Evolutionary conservation across 2,797 vertebrate genomes (phyloP).

Genomic region (Hybognathus amarus): DNA sequence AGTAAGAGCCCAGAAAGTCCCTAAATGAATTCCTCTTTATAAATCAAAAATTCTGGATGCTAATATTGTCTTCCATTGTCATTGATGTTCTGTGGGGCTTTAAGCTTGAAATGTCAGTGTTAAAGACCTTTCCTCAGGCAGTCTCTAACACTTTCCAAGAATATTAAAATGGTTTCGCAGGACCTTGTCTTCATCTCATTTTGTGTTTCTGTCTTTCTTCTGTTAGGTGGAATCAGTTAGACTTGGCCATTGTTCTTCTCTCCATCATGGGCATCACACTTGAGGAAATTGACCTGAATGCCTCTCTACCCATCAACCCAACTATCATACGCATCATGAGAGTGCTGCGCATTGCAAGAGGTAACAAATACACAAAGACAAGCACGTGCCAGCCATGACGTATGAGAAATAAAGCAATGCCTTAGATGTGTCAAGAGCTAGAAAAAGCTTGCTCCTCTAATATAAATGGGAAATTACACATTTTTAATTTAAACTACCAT

Average conservation of each 20-base stretch:
- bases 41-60: background rate
- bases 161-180: conserved; percentile 38
- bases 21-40: background rate
- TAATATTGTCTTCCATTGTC: background rate
- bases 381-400: background rate
- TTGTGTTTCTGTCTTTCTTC: conserved; percentile 52
- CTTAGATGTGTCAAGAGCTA: background rate
- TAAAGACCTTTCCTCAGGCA: background rate
- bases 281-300: conserved; percentile 95
- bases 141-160: background rate
- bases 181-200: conserved; percentile 65
- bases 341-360: conserved; percentile 92
- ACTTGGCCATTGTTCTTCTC: conserved; percentile 91
- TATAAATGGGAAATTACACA: background rate
- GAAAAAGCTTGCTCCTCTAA: background rate
- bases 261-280: conserved; percentile 95
- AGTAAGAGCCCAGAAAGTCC: background rate
- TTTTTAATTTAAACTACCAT: background rate
- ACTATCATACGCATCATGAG: conserved; percentile 98
- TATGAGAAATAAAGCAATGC: background rate
- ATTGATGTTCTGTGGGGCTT: background rate
- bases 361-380: conserved; percentile 66
- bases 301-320: conserved; percentile 93
- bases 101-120: background rate
- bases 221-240: conserved; percentile 95